These are phyloP conservation scores for Eupristina koningsbergeri DNA, from an alignment of 1,140 invertebrate genomes.

Conservation along the genomic window DNA sequence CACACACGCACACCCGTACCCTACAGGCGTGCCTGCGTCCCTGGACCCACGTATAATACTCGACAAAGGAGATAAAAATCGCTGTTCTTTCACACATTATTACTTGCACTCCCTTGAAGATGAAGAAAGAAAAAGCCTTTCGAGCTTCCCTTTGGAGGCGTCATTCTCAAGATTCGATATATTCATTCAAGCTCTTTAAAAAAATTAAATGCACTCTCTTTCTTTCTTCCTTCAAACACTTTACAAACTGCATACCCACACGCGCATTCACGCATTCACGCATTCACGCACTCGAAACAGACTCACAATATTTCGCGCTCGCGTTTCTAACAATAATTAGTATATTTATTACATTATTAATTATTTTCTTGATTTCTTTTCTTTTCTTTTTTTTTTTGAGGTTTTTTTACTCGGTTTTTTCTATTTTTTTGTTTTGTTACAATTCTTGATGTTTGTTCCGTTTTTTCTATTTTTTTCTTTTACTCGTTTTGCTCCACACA, in stretches of 20 bases:
- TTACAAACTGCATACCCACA: slow-evolving; percentile 1
- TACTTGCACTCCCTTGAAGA: slow-evolving; percentile 18
- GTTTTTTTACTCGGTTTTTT: slow-evolving; percentile 31
- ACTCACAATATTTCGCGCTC: slow-evolving; percentile 46
- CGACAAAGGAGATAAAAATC: slow-evolving; percentile 7
- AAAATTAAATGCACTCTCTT: slow-evolving; percentile 20
- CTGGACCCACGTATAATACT: no score
- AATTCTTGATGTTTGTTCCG: slow-evolving; percentile 32
- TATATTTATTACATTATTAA: background rate
- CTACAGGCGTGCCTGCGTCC: no score
- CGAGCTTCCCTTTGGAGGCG: background rate
- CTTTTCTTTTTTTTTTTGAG: slow-evolving; percentile 36
- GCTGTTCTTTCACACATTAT: background rate
- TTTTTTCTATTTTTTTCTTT: slow-evolving; percentile 54
- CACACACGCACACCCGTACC: no score
- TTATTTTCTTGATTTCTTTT: slow-evolving; percentile 3
- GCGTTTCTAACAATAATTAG: slow-evolving; percentile 36
- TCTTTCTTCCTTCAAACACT: slow-evolving; percentile 35
- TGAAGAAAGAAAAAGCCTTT: slow-evolving; percentile 36
- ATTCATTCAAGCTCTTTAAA: background rate
- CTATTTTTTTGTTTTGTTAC: background rate
- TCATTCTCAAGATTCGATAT: slow-evolving; percentile 21
- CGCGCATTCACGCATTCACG: background rate
- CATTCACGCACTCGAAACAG: slow-evolving; percentile 15
- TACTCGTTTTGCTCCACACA: slow-evolving; percentile 52